Evolutionary conservation across 2,113 vertebrate genomes (phyloP).

Genomic region (Tringa solitaria): DNA sequence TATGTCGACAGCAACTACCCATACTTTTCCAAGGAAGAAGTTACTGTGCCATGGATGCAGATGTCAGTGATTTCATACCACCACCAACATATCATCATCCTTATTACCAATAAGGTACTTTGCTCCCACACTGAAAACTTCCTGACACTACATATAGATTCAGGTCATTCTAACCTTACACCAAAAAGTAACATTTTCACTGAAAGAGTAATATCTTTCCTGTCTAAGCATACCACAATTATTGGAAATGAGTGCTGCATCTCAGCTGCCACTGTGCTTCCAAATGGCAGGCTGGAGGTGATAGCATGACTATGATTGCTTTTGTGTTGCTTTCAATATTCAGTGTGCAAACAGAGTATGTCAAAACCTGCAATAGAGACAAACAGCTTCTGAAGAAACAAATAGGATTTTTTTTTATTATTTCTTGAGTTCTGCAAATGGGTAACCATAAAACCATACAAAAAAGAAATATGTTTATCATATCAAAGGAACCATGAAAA

Average conservation of each 20-base stretch:
- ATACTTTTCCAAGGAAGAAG: neutral
- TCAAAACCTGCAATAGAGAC: neutral
- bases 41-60: neutral
- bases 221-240: neutral
- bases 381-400: neutral
- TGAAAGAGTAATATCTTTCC: neutral
- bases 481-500: neutral
- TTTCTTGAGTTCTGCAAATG: neutral
- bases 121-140: neutral
- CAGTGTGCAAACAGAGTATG: neutral
- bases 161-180: neutral
- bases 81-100: fast-evolving
- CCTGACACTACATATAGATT: neutral
- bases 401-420: too few species aligned
- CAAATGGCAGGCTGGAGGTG: neutral
- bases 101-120: neutral
- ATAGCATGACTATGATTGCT: neutral
- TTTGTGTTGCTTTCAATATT: neutral
- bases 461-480: neutral
- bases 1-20: neutral
- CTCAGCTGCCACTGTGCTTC: neutral
- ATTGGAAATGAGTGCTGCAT: neutral
- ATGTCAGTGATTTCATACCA: neutral
- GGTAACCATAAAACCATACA: neutral
- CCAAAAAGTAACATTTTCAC: neutral